Evolutionary conservation across 2,113 vertebrate genomes (phyloP), one percentile per base, ranked within the genome.

Genomic region (Rhinogobius similis): DNA sequence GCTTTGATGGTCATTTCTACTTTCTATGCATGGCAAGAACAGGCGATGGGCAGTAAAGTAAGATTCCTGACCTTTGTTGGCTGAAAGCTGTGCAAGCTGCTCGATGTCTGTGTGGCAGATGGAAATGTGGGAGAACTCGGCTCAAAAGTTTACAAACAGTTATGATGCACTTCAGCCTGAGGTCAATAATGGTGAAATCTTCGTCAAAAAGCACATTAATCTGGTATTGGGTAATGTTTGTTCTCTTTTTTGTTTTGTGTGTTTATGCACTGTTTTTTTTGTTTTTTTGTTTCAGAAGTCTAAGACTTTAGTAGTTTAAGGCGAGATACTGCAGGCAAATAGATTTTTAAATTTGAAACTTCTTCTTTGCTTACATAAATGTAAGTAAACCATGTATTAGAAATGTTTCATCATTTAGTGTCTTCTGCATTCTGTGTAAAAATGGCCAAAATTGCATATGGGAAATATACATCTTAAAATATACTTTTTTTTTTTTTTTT

Each of bases 141-240:
- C 50, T 14, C 58, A 77, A 76, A 36, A 70, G 74, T 73, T 79
- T 62, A 89, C 73, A 88, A 86, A 86, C 74, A 87, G 68, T 67
- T 63, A 36, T 62, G 26, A 77, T 52, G 75, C 62, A 85, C 68
- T 73, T 56, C 66, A 14, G 67, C 43, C 83, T 87, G 86, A 29
- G 67, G 52, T 78, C 59, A 73, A 79, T 87, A 77, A 85, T 0
- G 65, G 20, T 27, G 48, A 18, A 64, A 71, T 56, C 21, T 4
- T 20, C 53, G 7, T 44, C 50, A 61, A 71, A 82, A 76, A 73
- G 68, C 68, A 58, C 72, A 27, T 71, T 29, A 63, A 10, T n/a
- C 65, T 62, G 13, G n/a, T 58, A 48, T 84, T 73, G 66, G 65
- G 69, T 69, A 86, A 81, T 63, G 39, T 64, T 43, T n/a, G n/a